Conservation (phyloP, 2,113 vertebrate genomes). For the Hippopotamus amphibius region DNA sequence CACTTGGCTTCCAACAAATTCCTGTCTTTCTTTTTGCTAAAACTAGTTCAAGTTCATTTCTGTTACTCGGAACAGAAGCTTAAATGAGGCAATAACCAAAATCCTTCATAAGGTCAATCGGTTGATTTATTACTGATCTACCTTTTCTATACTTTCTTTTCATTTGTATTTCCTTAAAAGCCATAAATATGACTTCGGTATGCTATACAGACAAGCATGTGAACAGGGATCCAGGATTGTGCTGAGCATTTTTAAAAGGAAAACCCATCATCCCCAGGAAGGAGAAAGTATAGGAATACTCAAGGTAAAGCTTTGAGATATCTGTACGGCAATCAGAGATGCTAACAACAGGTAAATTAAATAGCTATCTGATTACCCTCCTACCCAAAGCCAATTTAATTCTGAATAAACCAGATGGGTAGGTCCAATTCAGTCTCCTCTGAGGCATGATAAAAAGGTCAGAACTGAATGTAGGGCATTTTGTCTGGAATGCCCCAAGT, state of each 20-base stretch:
- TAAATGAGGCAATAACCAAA: slow-evolving; percentile 48
- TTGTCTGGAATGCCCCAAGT: background rate
- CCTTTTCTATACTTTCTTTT: slow-evolving; percentile 41
- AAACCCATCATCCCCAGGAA: background rate
- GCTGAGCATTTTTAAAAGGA: background rate
- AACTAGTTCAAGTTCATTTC: slow-evolving; percentile 54
- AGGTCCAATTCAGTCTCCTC: background rate
- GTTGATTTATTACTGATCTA: background rate
- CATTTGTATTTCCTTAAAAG: slow-evolving; percentile 45
- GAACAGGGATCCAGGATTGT: background rate
- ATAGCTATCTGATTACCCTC: background rate
- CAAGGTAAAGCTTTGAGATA: background rate
- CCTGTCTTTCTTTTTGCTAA: slow-evolving; percentile 26
- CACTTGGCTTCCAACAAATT: slow-evolving; percentile 18
- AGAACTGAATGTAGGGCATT: background rate
- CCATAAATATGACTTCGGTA: background rate
- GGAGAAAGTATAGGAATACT: slow-evolving; percentile 20
- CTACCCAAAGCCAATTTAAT: slow-evolving; percentile 22
- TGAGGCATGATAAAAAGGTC: background rate
- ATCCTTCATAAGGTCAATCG: slow-evolving; percentile 25
- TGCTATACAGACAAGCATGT: background rate
- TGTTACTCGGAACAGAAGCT: slow-evolving; percentile 49
- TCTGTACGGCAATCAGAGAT: background rate
- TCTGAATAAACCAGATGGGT: background rate
- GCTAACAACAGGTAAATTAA: background rate